Base-by-base conservation (phyloP, 2,797 vertebrate species). In the Halcyon chelicuti region DNA sequence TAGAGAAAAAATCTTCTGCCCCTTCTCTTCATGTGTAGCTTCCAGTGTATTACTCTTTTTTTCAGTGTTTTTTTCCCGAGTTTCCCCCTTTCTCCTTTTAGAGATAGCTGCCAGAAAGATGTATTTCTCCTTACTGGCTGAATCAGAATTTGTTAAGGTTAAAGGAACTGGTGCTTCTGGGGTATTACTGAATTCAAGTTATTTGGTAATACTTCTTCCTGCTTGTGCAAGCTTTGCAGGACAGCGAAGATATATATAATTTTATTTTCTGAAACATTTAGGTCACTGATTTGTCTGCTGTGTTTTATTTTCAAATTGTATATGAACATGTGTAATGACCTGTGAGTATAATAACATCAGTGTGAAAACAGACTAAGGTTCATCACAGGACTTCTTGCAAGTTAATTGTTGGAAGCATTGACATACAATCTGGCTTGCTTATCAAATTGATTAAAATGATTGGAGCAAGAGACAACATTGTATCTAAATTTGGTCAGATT, bases 171-270 rank as follows among this genome's bases (percentile, higher is more conserved):
- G 49, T 77, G 65, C 42, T 87, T 92, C 86, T 95, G 76, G 68
- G 77, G 85, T 91, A 51, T 94, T 96, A 94, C 13, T 96, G 89
- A 79, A 39, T 96, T 90, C 86, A 70, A 78, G 93, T 96, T 84
- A 74, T 62, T 94, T 92, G 90, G 63, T 78, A 61, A 93, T 95
- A 68, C 29, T 66, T 47, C 60, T 78, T 81, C 54, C 57, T 87
- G 61, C 58, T 92, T 73, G 66, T 86, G 85, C 94, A 96, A 91
- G 77, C 79, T 33, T 97, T 96, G 76, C 77, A 67, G 90, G 70
- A 90, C 62, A 90, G 92, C 83, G 83, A 78, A 93, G 39, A 46
- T 72, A 89, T 61, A 33, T 88, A 93, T 88, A 14, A 93, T 95
- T 97, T 96, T 49, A 22, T 88, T 96, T 94, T 82, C 84, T 70